A percentile compares a stretch with the other conserved stretches of the same genome.
phyloP scores from a whole-genome alignment of 2,888 invertebrate species.

The Periphyllus acericola region DNA sequence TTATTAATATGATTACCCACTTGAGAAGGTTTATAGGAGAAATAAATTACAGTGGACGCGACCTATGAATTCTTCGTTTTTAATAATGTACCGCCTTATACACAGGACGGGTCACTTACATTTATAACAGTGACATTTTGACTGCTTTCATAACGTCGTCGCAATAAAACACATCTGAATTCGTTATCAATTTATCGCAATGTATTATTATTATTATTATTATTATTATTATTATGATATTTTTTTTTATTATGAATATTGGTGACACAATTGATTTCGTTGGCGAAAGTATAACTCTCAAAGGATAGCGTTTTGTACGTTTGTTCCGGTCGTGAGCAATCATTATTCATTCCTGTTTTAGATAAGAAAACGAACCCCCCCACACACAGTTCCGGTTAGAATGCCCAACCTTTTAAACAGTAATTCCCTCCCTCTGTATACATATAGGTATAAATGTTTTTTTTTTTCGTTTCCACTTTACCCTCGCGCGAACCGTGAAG shows the following conservation, averaged over 20 bases:
- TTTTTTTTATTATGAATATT: background rate
- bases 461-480: conserved; percentile 39
- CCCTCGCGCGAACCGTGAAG: conserved; percentile 40
- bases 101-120: background rate
- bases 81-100: conserved; percentile 7
- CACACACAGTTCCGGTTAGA: conserved; percentile 51
- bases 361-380: conserved; percentile 53
- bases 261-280: conserved; percentile 47
- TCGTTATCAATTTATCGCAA: conserved; percentile 35
- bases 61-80: conserved; percentile 10
- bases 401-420: conserved; percentile 58
- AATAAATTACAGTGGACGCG: conserved; percentile 1
- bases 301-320: conserved; percentile 46
- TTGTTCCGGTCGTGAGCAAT: conserved; percentile 57
- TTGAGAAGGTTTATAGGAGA: background rate
- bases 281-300: conserved; percentile 20
- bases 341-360: conserved; percentile 57
- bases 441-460: background rate
- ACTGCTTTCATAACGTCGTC: background rate
- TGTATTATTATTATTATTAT: background rate
- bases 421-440: conserved; percentile 16
- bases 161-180: background rate
- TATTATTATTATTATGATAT: conserved; percentile 3
- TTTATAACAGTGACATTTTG: conserved; percentile 30
- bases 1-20: conserved; percentile 13